These are phyloP conservation scores for Macrophya annulata DNA, from an alignment of 2,888 invertebrate genomes.

Conservation along the genomic window DNA sequence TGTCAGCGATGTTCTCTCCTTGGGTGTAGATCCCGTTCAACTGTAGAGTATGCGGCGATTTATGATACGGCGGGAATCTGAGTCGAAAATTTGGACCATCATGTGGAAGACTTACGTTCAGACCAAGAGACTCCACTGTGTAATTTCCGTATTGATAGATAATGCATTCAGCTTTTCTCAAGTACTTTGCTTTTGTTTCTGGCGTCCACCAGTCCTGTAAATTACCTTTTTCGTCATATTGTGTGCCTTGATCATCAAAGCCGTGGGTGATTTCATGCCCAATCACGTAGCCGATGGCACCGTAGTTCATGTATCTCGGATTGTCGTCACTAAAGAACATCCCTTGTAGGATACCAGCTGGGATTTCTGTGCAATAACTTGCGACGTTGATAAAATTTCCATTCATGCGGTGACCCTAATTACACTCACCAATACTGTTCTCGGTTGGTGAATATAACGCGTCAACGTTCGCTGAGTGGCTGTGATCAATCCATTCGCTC, in stretches of 20 bases:
- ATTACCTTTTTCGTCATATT: slow-evolving; percentile 96
- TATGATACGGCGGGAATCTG: not conserved
- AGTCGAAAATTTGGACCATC: not conserved
- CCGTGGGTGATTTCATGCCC: slow-evolving; percentile 97
- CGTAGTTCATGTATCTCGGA: slow-evolving; percentile 95
- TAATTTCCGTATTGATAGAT: slow-evolving; percentile 97
- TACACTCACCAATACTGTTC: slow-evolving; percentile 82
- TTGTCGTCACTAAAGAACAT: slow-evolving; percentile 94
- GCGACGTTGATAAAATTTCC: too few species aligned
- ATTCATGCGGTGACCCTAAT: not conserved
- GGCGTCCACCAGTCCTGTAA: slow-evolving; percentile 96
- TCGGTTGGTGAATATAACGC: slow-evolving; percentile 82
- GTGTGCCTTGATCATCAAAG: slow-evolving; percentile 93
- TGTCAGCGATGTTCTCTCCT: slow-evolving; percentile 97
- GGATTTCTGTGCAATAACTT: slow-evolving; percentile 86
- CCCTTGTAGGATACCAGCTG: slow-evolving; percentile 96
- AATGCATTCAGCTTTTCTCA: slow-evolving; percentile 93
- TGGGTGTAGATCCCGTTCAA: slow-evolving; percentile 95
- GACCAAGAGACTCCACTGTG: slow-evolving; percentile 88
- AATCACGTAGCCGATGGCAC: slow-evolving; percentile 94
- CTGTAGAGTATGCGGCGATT: slow-evolving; percentile 79
- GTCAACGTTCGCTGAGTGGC: slow-evolving; percentile 81
- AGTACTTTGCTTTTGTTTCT: slow-evolving; percentile 90
- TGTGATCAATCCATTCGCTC: slow-evolving; percentile 81
- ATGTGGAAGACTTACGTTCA: slow-evolving; percentile 83